Percentiles rank a stretch among this genome's conserved stretches.
phyloP scores from a whole-genome alignment of 2,797 vertebrate species.

The Propithecus deckenii region DNA sequence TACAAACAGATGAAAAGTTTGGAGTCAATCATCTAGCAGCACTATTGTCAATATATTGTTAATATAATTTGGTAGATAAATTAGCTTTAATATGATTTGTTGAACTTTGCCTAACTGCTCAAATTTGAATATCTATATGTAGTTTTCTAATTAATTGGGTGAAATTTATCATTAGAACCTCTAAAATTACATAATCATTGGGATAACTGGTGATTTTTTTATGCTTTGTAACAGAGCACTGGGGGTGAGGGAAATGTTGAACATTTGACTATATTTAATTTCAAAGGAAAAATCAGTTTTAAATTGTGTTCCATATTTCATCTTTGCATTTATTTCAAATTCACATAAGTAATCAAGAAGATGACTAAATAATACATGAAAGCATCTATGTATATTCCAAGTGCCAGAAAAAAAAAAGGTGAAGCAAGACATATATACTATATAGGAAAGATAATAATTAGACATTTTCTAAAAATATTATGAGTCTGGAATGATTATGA shows the following conservation, averaged over 20 bases:
- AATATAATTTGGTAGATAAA: neutral
- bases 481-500: neutral
- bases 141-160: neutral
- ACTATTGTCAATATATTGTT: neutral
- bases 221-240: neutral
- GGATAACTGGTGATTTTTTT: conserved; percentile 9
- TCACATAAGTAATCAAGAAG: conserved; percentile 28
- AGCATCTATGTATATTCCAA: neutral
- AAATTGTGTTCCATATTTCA: conserved; percentile 19
- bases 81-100: neutral
- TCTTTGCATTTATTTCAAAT: neutral
- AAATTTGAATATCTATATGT: neutral
- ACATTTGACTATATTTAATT: conserved; percentile 15
- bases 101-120: conserved; percentile 2
- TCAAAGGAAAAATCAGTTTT: conserved; percentile 33
- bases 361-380: neutral
- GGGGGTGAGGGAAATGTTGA: neutral
- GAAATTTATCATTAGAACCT: conserved; percentile 31
- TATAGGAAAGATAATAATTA: neutral
- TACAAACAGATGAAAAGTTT: neutral
- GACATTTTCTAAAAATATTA: conserved; percentile 19
- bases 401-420: neutral
- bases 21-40: neutral
- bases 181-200: neutral
- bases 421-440: neutral